Conservation (phyloP, 2,888 invertebrate genomes). For the Amiota mariae region DNA sequence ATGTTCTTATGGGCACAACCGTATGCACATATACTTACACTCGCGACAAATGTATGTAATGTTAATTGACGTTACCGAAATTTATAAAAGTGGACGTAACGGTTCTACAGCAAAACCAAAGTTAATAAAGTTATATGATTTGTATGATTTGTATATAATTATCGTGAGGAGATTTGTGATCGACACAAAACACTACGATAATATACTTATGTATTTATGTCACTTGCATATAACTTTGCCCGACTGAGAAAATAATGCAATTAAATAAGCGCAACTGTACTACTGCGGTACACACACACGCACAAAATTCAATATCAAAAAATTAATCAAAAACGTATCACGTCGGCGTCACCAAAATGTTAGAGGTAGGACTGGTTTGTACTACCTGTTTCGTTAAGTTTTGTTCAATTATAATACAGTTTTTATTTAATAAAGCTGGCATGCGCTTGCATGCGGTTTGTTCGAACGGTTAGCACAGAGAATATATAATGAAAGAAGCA, state of each 20-base stretch:
- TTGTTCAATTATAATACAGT: too few species aligned
- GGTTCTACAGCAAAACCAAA: not conserved
- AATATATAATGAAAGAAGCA: too few species aligned
- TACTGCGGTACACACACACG: not conserved
- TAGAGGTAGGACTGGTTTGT: not conserved
- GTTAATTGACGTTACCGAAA: not conserved
- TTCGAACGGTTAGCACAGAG: too few species aligned
- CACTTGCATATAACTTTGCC: not conserved
- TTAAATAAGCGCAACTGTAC: not conserved
- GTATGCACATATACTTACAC: not conserved
- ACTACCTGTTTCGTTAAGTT: not conserved
- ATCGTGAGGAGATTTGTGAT: not conserved
- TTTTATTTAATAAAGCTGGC: too few species aligned
- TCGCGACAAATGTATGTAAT: not conserved
- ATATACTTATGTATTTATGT: not conserved
- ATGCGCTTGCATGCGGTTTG: too few species aligned
- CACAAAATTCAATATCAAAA: not conserved
- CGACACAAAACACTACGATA: not conserved
- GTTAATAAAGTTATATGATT: not conserved
- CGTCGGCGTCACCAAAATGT: not conserved
- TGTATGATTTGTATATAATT: not conserved
- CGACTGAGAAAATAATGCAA: not conserved
- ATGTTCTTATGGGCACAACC: not conserved
- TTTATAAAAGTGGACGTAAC: not conserved
- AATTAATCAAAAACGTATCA: not conserved